phyloP scores from a whole-genome alignment of 2,888 invertebrate genomes.

The Xanthostigma xanthostigma region DNA sequence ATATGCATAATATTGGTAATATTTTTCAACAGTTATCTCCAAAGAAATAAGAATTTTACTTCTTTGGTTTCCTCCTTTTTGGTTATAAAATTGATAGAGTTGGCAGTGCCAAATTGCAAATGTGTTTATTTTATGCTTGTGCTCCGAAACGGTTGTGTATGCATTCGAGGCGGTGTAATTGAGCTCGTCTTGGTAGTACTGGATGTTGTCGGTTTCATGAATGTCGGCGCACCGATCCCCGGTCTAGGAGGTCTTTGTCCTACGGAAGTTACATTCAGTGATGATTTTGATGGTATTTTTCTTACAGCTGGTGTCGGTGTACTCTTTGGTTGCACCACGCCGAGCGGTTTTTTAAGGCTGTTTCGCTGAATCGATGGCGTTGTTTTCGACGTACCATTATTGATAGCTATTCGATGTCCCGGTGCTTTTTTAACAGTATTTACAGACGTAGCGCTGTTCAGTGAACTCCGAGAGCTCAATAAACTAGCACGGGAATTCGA shows the following conservation, averaged over 20 bases:
- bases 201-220: conserved; percentile 79
- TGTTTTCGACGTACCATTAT: conserved; percentile 17
- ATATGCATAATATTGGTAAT: too few relatives aligned
- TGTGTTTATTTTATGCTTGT: background rate
- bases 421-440: conserved; percentile 63
- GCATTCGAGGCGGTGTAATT: conserved; percentile 10
- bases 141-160: background rate
- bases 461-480: conserved; percentile 67
- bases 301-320: conserved; percentile 10
- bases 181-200: conserved; percentile 55
- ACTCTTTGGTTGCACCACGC: conserved; percentile 8
- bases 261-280: conserved; percentile 23
- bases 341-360: conserved; percentile 11
- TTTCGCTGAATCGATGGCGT: conserved; percentile 20
- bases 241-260: conserved; percentile 24
- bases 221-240: conserved; percentile 36
- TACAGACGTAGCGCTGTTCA: conserved; percentile 65
- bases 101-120: too few relatives aligned
- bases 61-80: too few relatives aligned
- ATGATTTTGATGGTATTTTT: conserved; percentile 19
- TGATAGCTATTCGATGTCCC: conserved; percentile 29
- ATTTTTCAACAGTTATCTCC: too few relatives aligned
- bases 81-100: too few relatives aligned
- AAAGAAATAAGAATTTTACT: too few relatives aligned
- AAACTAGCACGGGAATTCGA: conserved; percentile 67